Base-by-base conservation (phyloP, 1,140 invertebrate genomes). In the Dysdera silvatica region DNA sequence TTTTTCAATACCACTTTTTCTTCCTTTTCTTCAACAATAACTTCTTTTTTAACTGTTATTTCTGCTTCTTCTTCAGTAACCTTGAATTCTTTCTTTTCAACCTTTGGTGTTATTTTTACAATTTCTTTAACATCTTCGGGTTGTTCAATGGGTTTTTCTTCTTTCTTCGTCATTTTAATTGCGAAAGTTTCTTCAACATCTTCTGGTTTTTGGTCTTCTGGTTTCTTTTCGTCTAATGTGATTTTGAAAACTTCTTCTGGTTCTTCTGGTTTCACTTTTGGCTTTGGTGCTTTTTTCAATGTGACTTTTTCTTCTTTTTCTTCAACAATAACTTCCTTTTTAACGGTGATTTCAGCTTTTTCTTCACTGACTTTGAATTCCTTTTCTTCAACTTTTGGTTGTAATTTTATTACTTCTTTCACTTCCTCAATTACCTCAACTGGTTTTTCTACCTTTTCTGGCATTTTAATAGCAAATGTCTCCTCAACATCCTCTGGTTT, bases 31-130 rank as follows among this genome's bases (percentile, higher is more conserved):
- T 58, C 59, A 24, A 49, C 54, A 28, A 40, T 20, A 10, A 55
- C 48, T 58, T 56, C 62, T 16, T 81, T 74, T 2, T 76, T 75
- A 3, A 82, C 49, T 40, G 80, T 77, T 65, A 78, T 77, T 3
- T 74, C 74, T 48, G 71, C 74, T 70, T 80, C 79, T 63, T 77
- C 76, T 71, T 65, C 52, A 67, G 57, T 48, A 32, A 49, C 37
- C 10, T 14, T 37, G 24, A 41, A 57, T 33, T 67, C 65, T 67
- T 72, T 23, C 71, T 74, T 4, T 74, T 73, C 56, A 74, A 65
- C 16, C 37, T 70, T 47, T 54, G 68, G 7, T 10, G 64, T 45
- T 40, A 70, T 68, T 20, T 40, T 68, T 5, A 65, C 49, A 45
- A 65, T 51, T 26, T 68, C 68, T 47, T 60, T 37, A 20, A 61